These are phyloP conservation scores for Phoenoteleia sp. DNA, from an alignment of 2,888 invertebrate genomes.

Conservation along the genomic window DNA sequence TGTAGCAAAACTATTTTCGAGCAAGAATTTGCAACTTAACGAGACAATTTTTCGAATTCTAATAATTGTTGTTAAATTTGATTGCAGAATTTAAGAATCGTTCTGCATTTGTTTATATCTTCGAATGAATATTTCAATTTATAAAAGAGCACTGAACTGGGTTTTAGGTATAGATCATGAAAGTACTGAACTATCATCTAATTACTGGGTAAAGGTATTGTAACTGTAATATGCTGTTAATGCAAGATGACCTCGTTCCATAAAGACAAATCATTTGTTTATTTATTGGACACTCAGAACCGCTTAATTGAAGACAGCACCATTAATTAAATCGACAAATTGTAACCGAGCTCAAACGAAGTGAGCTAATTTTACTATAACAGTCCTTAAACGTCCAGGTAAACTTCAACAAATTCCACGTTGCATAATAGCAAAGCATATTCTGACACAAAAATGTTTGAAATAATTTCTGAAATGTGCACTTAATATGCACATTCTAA, in stretches of 20 bases:
- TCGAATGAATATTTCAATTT: no score
- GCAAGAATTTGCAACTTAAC: neutral
- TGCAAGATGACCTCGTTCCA: constrained; percentile 54
- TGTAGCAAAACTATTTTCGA: no score
- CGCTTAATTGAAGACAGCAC: constrained; percentile 42
- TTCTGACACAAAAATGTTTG: no score
- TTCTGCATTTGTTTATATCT: neutral
- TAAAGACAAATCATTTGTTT: constrained; percentile 52
- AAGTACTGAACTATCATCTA: constrained; percentile 25
- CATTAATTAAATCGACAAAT: constrained; percentile 39
- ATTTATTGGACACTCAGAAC: constrained; percentile 50
- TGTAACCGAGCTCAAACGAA: neutral
- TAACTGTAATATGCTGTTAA: constrained; percentile 53
- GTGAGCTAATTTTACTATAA: neutral
- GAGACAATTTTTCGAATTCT: no score
- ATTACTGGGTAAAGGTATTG: constrained; percentile 45
- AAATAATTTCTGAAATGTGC: no score
- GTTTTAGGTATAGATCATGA: constrained; percentile 4
- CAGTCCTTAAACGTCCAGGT: neutral
- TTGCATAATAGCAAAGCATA: neutral
- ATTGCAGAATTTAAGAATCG: no score
- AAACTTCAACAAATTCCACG: neutral
- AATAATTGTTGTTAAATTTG: no score
- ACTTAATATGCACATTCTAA: no score
- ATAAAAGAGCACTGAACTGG: constrained; percentile 17